Base-by-base conservation (phyloP, 2,113 vertebrate species). In the Hippotragus niger region DNA sequence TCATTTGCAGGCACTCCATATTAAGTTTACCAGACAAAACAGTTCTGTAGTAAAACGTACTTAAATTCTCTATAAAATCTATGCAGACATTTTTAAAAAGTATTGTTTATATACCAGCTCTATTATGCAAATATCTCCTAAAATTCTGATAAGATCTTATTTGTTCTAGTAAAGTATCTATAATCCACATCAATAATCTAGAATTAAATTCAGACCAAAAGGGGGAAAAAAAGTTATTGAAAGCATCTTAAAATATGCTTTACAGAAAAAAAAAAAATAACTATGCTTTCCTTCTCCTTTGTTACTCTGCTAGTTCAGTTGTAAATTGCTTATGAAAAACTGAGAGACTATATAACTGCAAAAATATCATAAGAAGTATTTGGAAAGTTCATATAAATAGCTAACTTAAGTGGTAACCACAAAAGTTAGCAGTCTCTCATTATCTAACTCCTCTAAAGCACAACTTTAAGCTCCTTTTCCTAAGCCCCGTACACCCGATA, bases 21-120 rank as follows among this genome's bases (percentile, higher is more conserved):
- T 89, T 97, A 94, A 95, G 33, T 43, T 86, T 93, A 45, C 78
- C 43, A 95, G 71, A 87, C 43, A 80, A 92, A 96, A 90, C 93
- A 82, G 33, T 43, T 64, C n/a, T 92, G 11, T 85, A 83, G 31
- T 93, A 94, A 97, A 96, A 62, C 21, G 40, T 90, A 81, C 29
- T 95, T 29, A 90, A 97, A 97, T 91, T 93, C 89, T 91, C 60
- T 93, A 29, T 96, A 71, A 94, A 95, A 40, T 95, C 89, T 62
- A 89, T 84, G 78, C 47, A 97, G 86, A 87, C n/a, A 88, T 88
- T 97, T 95, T 87, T 6, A 95, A 95, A 90, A 36, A 81, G 25
- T 47, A 76, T 85, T 97, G 82, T 95, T 98, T 95, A 83, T 86
- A 96, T 93, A 78, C 36, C 43, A 92, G 11, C 4, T 29, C 8